Conservation (phyloP, 2,888 invertebrate genomes). For the Auanema freiburgensis region DNA sequence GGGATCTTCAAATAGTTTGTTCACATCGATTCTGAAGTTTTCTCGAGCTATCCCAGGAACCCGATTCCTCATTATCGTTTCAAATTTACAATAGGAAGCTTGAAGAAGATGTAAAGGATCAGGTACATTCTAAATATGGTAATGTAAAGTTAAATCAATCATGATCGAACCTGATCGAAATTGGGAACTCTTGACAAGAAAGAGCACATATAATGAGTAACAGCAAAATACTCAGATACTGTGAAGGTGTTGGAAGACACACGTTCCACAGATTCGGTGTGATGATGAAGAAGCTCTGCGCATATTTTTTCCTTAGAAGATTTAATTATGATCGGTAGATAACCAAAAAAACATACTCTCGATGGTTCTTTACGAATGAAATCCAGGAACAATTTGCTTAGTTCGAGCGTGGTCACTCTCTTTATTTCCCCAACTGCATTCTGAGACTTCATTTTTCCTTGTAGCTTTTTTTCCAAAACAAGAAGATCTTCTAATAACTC, state of each 20-base stretch:
- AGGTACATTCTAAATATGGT: conserved; percentile 4
- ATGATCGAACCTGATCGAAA: background rate
- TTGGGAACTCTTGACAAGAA: conserved; percentile 5
- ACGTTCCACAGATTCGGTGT: background rate
- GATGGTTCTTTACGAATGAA: background rate
- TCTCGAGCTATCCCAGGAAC: conserved; percentile 12
- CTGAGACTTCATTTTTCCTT: background rate
- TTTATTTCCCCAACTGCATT: background rate
- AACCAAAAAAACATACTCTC: background rate
- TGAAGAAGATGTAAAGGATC: conserved; percentile 9
- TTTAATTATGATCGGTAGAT: no score
- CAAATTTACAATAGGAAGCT: conserved; percentile 5
- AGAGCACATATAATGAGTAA: conserved; percentile 7
- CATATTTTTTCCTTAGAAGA: background rate
- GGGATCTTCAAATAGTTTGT: conserved; percentile 1
- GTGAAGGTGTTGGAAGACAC: background rate
- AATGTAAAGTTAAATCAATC: background rate
- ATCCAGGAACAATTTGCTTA: background rate
- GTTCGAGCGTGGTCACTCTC: background rate
- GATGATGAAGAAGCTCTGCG: background rate
- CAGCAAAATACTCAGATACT: conserved; percentile 3
- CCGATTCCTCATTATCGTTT: conserved; percentile 13
- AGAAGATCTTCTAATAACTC: background rate
- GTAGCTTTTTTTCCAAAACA: conserved; percentile 1
- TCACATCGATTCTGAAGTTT: conserved; percentile 6